Evolutionary conservation across 2,113 vertebrate genomes (phyloP).

Genomic region (Hyla sarda): DNA sequence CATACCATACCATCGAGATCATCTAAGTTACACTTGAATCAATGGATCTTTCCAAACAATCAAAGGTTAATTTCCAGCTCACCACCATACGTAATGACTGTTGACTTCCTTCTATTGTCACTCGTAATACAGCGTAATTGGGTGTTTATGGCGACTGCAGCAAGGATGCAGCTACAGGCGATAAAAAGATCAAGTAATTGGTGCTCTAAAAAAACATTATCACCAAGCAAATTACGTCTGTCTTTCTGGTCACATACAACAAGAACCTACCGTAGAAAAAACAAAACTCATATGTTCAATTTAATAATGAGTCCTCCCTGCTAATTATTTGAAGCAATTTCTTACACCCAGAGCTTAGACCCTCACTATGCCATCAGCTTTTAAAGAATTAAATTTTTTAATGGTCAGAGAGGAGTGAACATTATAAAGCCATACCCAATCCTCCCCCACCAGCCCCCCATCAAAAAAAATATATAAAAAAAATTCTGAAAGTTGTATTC

Average conservation of each 20-base stretch:
- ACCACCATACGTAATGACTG: not conserved
- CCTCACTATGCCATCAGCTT: too few relatives aligned
- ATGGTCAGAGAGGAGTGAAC: not conserved
- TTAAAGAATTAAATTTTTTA: not conserved
- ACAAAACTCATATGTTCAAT: conserved; percentile 30
- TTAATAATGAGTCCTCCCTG: conserved; percentile 8
- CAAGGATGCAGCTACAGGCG: not conserved
- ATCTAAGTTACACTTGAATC: not conserved
- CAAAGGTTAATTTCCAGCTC: not conserved
- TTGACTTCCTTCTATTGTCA: not conserved
- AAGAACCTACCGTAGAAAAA: not conserved
- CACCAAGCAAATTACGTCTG: not conserved
- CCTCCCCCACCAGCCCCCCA: too few relatives aligned
- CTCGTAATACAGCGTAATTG: conserved; percentile 9
- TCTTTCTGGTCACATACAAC: not conserved
- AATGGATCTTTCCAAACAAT: not conserved
- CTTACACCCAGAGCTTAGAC: conserved; percentile 20
- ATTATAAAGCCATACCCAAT: too few relatives aligned
- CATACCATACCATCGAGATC: not conserved
- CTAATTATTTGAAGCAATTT: conserved; percentile 21
- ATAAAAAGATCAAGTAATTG: conserved; percentile 32
- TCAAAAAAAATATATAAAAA: too few relatives aligned
- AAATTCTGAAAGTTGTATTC: too few relatives aligned
- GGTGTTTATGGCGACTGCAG: not conserved
- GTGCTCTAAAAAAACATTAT: conserved; percentile 32